Percentiles rank a stretch among this genome's conserved stretches.
Conservation (phyloP, 2,888 invertebrate species). For the Acronicta leporina region DNA sequence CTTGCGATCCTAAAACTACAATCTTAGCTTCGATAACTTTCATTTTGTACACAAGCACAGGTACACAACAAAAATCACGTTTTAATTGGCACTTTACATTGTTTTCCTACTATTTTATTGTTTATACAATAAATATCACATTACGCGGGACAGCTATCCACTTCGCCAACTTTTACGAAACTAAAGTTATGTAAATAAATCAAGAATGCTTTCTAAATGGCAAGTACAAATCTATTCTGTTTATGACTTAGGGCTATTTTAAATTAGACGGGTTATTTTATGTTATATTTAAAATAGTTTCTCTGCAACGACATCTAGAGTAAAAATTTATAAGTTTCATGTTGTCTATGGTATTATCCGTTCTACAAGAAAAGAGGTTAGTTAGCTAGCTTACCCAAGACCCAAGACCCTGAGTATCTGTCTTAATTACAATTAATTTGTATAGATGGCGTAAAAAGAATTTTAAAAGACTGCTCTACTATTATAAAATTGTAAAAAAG, state of each 20-base stretch:
- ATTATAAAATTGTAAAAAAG: too few species aligned
- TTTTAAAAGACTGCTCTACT: too few species aligned
- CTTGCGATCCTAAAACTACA: constrained; percentile 95
- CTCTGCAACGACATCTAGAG: constrained; percentile 28
- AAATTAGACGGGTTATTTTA: constrained; percentile 31
- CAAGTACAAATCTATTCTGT: not conserved
- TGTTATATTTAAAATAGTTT: too few species aligned
- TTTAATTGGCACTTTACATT: constrained; percentile 54
- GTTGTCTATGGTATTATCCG: too few species aligned
- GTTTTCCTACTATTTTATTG: constrained; percentile 28
- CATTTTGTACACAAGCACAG: constrained; percentile 84
- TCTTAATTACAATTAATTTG: too few species aligned
- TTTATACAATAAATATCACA: constrained; percentile 43
- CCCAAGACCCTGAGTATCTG: too few species aligned
- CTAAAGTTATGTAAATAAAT: constrained; percentile 26
- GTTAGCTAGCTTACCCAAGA: too few species aligned
- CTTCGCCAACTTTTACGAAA: constrained; percentile 21
- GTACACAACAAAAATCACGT: constrained; percentile 29
- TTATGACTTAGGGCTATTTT: not conserved
- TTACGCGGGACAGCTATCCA: constrained; percentile 20
- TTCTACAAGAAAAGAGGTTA: too few species aligned
- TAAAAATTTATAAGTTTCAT: too few species aligned
- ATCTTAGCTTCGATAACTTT: constrained; percentile 95
- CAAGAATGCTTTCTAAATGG: constrained; percentile 11
- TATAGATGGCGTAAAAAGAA: constrained; percentile 5